Evolutionary conservation across 1,140 invertebrate genomes (phyloP), one percentile per base, ranked within the genome.

Genomic region (Medauroidea extradentata): DNA sequence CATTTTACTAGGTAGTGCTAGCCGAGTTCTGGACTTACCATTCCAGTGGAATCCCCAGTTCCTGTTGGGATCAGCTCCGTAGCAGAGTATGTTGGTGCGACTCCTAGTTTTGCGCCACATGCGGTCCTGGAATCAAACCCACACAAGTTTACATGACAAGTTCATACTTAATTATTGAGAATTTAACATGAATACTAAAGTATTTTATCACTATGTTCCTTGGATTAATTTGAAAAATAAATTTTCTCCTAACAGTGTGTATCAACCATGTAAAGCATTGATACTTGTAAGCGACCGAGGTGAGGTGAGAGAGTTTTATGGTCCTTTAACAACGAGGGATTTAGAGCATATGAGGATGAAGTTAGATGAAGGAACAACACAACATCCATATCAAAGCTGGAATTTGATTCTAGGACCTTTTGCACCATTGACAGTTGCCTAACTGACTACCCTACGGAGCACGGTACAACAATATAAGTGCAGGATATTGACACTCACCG

Each of bases 71-170:
- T 71, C 70, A 21, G 63, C 65, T 14, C 71, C 67, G 18, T 44
- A 57, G 39, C 59, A 65, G 16, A 24, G 16, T 2, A 21, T 4
- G 4, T 43, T 23, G 11, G 21, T 41, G 42, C 38, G 43, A 4
- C 43, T 27, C 25, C 63, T 29, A 5, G 60, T 65, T 57, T 70
- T 70, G 58, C 67, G 59, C 69, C 69, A 71, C 25, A 79, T 65
- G 8, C 76, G 72, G 54, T 69, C 63, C 78, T 81, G 21, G 11
- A 19, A 24, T 13, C 18, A 46, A 13, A 41, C 16, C 44, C 18
- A 46, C 18, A 5, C 18, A n/a, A 25, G 44, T 7, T 46, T 46
- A 7, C 44, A n/a, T n/a, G n/a, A n/a, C n/a, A n/a, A n/a, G n/a
- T n/a, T n/a, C n/a, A n/a, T n/a, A n/a, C n/a, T n/a, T n/a, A n/a